A percentile compares a stretch with the other conserved stretches of the same genome.
Conservation (phyloP, 2,113 vertebrate species). For the Carollia perspicillata region DNA sequence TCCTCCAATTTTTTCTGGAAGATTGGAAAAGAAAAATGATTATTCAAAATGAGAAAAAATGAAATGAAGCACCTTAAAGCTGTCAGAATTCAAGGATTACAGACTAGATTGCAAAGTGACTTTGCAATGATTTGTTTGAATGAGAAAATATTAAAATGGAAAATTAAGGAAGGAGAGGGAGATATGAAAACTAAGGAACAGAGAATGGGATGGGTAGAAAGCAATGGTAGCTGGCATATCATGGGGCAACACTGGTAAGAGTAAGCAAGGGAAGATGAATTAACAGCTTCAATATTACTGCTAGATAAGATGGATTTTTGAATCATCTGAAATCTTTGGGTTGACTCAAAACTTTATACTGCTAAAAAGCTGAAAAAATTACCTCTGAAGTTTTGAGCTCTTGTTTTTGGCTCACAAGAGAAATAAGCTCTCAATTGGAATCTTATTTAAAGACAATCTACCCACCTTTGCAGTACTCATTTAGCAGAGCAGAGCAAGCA, state of each 20-base stretch:
- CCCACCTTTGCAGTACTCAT: not conserved
- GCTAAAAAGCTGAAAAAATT: not conserved
- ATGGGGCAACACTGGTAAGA: not conserved
- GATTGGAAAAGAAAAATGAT: not conserved
- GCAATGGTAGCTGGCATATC: not conserved
- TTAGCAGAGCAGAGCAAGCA: slow-evolving; percentile 27
- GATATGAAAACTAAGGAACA: not conserved
- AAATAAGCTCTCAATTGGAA: slow-evolving; percentile 28
- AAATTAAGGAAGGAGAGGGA: not conserved
- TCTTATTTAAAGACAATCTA: slow-evolving; percentile 44
- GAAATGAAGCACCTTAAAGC: not conserved
- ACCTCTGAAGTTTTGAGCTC: slow-evolving; percentile 23
- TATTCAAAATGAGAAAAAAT: not conserved
- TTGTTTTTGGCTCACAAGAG: slow-evolving; percentile 9
- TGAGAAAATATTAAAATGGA: not conserved
- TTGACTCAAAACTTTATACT: slow-evolving; percentile 9
- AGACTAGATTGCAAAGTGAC: not conserved
- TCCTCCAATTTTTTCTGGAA: not conserved
- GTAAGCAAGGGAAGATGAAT: not conserved
- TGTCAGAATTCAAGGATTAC: not conserved
- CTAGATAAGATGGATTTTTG: not conserved
- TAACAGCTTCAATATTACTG: slow-evolving; percentile 10
- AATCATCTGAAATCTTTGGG: not conserved
- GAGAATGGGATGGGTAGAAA: not conserved
- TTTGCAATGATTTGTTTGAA: not conserved